phyloP scores from a whole-genome alignment of 2,888 invertebrate genomes.

The Hemithea aestivaria region DNA sequence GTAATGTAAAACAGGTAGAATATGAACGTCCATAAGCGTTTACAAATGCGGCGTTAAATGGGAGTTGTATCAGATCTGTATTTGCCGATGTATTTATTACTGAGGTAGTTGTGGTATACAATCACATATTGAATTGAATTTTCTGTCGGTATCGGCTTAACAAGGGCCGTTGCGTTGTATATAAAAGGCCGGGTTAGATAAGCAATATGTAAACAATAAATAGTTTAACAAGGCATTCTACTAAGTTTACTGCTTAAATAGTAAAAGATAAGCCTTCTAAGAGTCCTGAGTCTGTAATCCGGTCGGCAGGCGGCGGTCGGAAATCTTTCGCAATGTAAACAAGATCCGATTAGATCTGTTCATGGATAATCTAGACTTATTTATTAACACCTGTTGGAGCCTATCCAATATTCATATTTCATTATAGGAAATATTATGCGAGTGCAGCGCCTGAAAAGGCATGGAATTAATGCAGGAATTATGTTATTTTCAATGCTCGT shows the following conservation, averaged over 20 bases:
- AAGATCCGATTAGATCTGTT: constrained; percentile 68
- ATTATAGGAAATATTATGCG: constrained; percentile 29
- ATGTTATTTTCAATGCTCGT: neutral
- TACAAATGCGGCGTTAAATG: constrained; percentile 51
- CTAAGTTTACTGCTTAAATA: constrained; percentile 63
- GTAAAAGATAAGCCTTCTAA: constrained; percentile 44
- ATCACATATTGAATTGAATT: constrained; percentile 53
- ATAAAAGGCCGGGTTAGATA: constrained; percentile 54
- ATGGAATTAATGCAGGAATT: constrained; percentile 18
- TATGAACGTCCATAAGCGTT: constrained; percentile 29
- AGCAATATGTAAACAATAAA: constrained; percentile 65
- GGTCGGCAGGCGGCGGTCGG: constrained; percentile 33
- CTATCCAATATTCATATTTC: constrained; percentile 50
- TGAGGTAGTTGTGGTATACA: constrained; percentile 58
- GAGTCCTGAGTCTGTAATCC: constrained; percentile 23
- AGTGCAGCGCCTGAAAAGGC: constrained; percentile 27
- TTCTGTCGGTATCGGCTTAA: constrained; percentile 58
- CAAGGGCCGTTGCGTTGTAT: constrained; percentile 57
- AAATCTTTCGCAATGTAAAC: constrained; percentile 65
- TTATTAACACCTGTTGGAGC: constrained; percentile 59
- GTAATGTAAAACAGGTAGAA: constrained; percentile 15
- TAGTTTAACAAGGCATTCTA: constrained; percentile 54
- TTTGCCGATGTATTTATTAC: constrained; percentile 62
- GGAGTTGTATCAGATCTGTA: constrained; percentile 55
- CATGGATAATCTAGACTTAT: constrained; percentile 61